phyloP scores from a whole-genome alignment of 64 coral and sea anemone genomes.

The Astreopora myriophthalma region DNA sequence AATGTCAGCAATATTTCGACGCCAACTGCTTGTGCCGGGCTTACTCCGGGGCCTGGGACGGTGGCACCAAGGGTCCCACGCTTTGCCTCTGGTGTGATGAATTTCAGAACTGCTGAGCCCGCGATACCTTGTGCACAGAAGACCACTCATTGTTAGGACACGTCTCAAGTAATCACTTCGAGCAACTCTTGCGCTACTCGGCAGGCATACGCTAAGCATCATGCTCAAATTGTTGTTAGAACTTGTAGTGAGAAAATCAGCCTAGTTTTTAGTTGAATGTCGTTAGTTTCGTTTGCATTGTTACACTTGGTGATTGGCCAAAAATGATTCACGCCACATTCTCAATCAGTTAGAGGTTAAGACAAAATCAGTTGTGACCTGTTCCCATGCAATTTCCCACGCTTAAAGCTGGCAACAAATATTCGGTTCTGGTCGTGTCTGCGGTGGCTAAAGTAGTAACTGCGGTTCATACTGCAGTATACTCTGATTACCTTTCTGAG shows the following conservation, averaged over 20 bases:
- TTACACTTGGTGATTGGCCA: not conserved
- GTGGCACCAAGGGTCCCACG: slow-evolving; percentile 76
- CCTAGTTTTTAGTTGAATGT: too few species aligned
- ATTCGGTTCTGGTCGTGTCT: not conserved
- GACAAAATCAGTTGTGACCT: not conserved
- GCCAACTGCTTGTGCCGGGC: slow-evolving; percentile 61
- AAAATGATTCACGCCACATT: not conserved
- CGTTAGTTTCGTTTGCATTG: not conserved
- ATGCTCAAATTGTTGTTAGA: not conserved
- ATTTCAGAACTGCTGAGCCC: slow-evolving; percentile 82
- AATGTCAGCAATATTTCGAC: slow-evolving; percentile 76
- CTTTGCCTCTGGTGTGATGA: slow-evolving; percentile 75
- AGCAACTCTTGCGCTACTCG: too few species aligned
- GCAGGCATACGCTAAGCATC: too few species aligned
- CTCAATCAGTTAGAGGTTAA: not conserved
- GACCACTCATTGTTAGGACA: not conserved
- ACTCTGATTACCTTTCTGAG: too few species aligned
- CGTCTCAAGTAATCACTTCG: not conserved
- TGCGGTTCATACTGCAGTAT: too few species aligned
- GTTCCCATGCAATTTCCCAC: not conserved
- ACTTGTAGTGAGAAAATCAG: not conserved
- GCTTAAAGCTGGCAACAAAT: not conserved
- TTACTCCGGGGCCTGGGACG: slow-evolving; percentile 47
- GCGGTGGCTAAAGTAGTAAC: too few species aligned
- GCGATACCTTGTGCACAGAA: slow-evolving; percentile 66